Percentiles rank a stretch among this genome's conserved stretches.
phyloP scores from a whole-genome alignment of 2,888 invertebrate species.

The Drosophila sordidula region DNA sequence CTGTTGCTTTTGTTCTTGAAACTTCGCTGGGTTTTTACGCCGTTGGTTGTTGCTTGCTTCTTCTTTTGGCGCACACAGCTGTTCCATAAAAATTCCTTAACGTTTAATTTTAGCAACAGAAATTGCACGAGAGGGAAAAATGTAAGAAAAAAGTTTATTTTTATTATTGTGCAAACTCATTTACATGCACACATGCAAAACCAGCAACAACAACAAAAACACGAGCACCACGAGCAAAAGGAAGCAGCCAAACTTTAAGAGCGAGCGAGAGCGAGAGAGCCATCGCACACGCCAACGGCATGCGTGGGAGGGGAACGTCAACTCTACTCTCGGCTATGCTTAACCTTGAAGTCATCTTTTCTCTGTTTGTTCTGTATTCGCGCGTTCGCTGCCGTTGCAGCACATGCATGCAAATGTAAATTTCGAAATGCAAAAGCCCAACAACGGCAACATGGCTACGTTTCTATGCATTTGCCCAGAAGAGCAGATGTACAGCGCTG shows the following conservation, averaged over 20 bases:
- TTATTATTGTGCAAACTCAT: constrained; percentile 65
- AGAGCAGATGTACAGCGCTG: constrained; percentile 66
- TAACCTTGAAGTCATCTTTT: constrained; percentile 64
- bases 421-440: constrained; percentile 65
- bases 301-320: constrained; percentile 53
- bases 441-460: constrained; percentile 55
- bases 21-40: constrained; percentile 62
- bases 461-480: constrained; percentile 23
- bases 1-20: constrained; percentile 63
- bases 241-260: constrained; percentile 57
- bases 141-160: constrained; percentile 63
- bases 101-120: constrained; percentile 61
- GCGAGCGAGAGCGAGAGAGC: constrained; percentile 4
- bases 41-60: constrained; percentile 32
- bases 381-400: constrained; percentile 37
- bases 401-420: constrained; percentile 75
- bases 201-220: constrained; percentile 40
- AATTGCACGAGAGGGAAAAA: constrained; percentile 64
- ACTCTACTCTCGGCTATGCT: constrained; percentile 62
- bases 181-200: constrained; percentile 53
- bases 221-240: constrained; percentile 41
- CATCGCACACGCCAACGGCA: constrained; percentile 17
- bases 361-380: constrained; percentile 54
- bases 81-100: constrained; percentile 76
- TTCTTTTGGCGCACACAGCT: constrained; percentile 63